A percentile compares a stretch with the other conserved stretches of the same genome.
Evolutionary conservation across 2,113 vertebrate species (phyloP).

Genomic region (Brachypteracias leptosomus): DNA sequence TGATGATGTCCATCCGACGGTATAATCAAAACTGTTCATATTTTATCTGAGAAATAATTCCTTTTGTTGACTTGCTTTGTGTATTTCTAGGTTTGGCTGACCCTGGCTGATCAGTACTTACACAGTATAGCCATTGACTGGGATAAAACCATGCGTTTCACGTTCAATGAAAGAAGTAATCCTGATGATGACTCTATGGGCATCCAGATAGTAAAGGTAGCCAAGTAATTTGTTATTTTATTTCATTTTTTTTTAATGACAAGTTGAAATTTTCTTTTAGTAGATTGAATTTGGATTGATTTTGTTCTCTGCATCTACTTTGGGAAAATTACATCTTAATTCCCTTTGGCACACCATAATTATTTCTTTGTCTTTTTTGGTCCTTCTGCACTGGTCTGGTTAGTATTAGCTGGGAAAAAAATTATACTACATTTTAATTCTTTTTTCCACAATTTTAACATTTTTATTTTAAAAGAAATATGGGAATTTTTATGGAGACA

Average conservation of each 20-base stretch:
- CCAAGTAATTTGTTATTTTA: background rate
- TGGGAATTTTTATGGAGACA: background rate
- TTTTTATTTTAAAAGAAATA: background rate
- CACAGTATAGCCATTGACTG: slow-evolving; percentile 97
- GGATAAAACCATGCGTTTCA: slow-evolving; percentile 98
- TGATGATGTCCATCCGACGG: background rate
- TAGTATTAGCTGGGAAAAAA: background rate
- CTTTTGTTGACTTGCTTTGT: background rate
- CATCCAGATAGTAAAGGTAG: slow-evolving; percentile 98
- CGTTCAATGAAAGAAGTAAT: slow-evolving; percentile 98
- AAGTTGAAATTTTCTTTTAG: background rate
- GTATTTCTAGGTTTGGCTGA: slow-evolving; percentile 90
- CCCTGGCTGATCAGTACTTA: slow-evolving; percentile 94
- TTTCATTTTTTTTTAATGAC: background rate
- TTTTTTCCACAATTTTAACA: background rate
- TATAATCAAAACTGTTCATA: background rate
- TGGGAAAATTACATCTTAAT: background rate
- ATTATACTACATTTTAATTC: background rate
- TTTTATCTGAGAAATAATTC: background rate
- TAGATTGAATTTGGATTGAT: background rate
- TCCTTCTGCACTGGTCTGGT: background rate
- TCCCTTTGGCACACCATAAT: background rate
- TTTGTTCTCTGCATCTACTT: background rate
- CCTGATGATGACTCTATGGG: slow-evolving; percentile 97
- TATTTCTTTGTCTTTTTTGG: background rate